Evolutionary conservation across 2,113 vertebrate species (phyloP), one percentile per base, ranked within the genome.

Genomic region (Triplophysa tibetana): DNA sequence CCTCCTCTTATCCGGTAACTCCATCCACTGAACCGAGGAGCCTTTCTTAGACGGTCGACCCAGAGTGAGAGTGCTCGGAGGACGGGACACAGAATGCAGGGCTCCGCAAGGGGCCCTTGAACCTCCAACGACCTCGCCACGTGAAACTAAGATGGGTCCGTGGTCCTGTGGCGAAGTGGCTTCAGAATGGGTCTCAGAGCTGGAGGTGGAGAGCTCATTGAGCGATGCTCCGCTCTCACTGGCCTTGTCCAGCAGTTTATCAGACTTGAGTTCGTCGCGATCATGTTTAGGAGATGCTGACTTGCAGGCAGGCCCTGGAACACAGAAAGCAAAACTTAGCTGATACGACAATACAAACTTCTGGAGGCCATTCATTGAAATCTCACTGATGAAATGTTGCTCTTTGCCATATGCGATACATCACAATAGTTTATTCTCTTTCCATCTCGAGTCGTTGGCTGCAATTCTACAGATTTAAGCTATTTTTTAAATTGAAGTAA

Each of bases 171-270:
- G 95, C 1, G 94, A 94, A 83, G 93, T 94, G 0, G 92, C 94
- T 78, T 95, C 95, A 0, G 95, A 96, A 82, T 94, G 95, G 70
- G 95, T 96, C 90, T 96, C 95, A 50, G 95, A 96, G 70, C 95
- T 96, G 0, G 95, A 96, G 13, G 94, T 94, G 81, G 95, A 96
- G 63, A 96, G 80, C 86, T 96, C 95, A 0, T 96, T 96, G 69
- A 95, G 93, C 50, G 95, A 96, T 61, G 95, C 94, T 26, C 94
- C 95, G 16, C 95, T 96, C 87, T 96, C 95, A 82, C 94, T 96
- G 77, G 94, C 95, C 89, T 95, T 96, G 81, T 95, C 95, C 64
- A 92, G 84, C 60, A 88, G 84, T 87, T 95, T 96, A 54, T 93
- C 94, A 0, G 88, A 91, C 79, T 95, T 95, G 66, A 82, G 89